Conservation (phyloP, 2,797 vertebrate genomes). For the Neosilurus mollespiculum region DNA sequence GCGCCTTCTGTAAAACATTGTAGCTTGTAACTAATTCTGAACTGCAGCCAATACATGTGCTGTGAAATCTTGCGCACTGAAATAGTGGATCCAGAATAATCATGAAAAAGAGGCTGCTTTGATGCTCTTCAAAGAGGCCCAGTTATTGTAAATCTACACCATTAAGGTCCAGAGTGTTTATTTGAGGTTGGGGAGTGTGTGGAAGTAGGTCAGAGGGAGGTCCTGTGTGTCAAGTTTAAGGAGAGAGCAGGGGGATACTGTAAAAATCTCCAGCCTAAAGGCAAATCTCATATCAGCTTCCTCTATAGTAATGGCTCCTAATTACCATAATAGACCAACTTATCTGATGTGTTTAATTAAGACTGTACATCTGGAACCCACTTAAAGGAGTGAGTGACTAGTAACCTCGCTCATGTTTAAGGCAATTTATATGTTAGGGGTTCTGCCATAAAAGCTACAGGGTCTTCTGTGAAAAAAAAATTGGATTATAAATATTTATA, state of each 20-base stretch:
- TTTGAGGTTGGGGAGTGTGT: slow-evolving; percentile 31
- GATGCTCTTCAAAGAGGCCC: slow-evolving; percentile 18
- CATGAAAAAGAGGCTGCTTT: background rate
- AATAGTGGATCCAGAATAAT: background rate
- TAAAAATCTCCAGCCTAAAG: slow-evolving; percentile 43
- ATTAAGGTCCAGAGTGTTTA: slow-evolving; percentile 45
- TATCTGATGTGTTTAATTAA: slow-evolving; percentile 63
- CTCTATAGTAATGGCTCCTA: slow-evolving; percentile 59
- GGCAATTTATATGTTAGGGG: background rate
- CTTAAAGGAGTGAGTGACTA: slow-evolving; percentile 42
- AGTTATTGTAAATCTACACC: slow-evolving; percentile 27
- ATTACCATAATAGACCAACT: slow-evolving; percentile 64
- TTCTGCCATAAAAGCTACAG: background rate
- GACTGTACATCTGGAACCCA: slow-evolving; percentile 54
- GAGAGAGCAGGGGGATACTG: slow-evolving; percentile 12
- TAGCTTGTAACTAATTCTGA: background rate
- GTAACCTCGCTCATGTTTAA: slow-evolving; percentile 5
- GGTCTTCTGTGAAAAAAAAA: background rate
- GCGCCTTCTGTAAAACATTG: background rate
- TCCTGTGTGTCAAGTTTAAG: slow-evolving; percentile 42
- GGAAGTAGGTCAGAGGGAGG: slow-evolving; percentile 56
- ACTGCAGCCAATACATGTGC: background rate
- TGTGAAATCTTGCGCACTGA: background rate
- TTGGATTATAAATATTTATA: background rate
- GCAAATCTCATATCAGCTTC: slow-evolving; percentile 55